phyloP scores from a whole-genome alignment of 2,888 invertebrate species.

The Stramonita haemastoma region DNA sequence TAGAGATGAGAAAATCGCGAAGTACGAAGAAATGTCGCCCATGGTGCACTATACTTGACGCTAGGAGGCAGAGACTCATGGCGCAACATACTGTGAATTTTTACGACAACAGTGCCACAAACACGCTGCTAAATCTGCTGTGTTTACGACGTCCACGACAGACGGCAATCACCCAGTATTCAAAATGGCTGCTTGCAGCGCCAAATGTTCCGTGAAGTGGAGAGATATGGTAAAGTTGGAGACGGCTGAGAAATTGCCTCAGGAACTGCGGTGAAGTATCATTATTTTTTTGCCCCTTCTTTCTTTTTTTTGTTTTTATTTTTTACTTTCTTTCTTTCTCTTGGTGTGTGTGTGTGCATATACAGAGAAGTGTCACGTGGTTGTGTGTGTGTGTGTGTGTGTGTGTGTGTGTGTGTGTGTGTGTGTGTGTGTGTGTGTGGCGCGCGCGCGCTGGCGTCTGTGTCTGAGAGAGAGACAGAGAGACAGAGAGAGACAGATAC shows the following conservation, averaged over 20 bases:
- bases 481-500: no score
- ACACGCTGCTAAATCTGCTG: constrained; percentile 39
- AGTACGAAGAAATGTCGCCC: neutral
- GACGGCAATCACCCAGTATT: constrained; percentile 38
- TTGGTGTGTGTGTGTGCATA: neutral
- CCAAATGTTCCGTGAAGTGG: constrained; percentile 25
- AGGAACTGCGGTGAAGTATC: neutral
- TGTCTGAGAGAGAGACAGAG: no score
- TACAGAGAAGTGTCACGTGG: no score
- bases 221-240: constrained; percentile 24
- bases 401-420: constrained; percentile 25
- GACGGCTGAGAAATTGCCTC: constrained; percentile 16
- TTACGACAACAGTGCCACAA: constrained; percentile 42
- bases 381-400: neutral
- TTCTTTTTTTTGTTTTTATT: neutral
- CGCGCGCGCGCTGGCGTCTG: no score
- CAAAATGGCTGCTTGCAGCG: constrained; percentile 38
- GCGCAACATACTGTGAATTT: constrained; percentile 19
- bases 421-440: no score
- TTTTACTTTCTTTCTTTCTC: no score
- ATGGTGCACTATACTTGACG: neutral
- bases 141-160: constrained; percentile 31
- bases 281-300: neutral
- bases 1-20: neutral
- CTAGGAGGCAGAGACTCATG: neutral